Conservation (phyloP, 2,113 vertebrate genomes). For the Azemiops feae region DNA sequence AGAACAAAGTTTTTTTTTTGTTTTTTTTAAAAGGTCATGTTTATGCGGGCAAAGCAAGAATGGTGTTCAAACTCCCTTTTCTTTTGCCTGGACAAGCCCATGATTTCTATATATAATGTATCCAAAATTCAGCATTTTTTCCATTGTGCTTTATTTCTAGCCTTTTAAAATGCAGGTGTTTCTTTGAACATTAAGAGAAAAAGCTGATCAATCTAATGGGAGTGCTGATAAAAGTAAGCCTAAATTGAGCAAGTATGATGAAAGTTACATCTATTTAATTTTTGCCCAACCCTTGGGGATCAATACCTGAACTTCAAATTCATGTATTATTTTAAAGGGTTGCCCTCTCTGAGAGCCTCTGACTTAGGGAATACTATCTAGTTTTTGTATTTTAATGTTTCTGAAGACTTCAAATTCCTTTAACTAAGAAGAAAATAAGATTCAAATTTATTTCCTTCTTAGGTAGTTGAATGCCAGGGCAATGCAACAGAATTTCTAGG, state of each 20-base stretch:
- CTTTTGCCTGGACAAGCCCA: neutral
- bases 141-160: neutral
- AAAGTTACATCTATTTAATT: neutral
- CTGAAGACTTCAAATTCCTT: neutral
- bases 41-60: neutral
- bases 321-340: neutral
- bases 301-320: neutral
- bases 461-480: conserved; percentile 10
- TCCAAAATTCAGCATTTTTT: neutral
- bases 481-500: conserved; percentile 9
- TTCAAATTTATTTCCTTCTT: neutral
- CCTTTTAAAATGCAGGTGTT: neutral
- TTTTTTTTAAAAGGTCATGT: neutral
- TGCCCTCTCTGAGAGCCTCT: neutral
- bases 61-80: neutral
- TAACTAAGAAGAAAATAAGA: neutral
- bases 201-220: neutral
- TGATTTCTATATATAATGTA: neutral
- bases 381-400: neutral
- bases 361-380: neutral
- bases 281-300: neutral
- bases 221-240: neutral
- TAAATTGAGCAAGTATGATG: neutral
- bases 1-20: neutral
- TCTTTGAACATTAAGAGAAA: neutral